These are phyloP conservation scores for Leptopilina myrica DNA, from an alignment of 2,888 invertebrate species.

Conservation along the genomic window DNA sequence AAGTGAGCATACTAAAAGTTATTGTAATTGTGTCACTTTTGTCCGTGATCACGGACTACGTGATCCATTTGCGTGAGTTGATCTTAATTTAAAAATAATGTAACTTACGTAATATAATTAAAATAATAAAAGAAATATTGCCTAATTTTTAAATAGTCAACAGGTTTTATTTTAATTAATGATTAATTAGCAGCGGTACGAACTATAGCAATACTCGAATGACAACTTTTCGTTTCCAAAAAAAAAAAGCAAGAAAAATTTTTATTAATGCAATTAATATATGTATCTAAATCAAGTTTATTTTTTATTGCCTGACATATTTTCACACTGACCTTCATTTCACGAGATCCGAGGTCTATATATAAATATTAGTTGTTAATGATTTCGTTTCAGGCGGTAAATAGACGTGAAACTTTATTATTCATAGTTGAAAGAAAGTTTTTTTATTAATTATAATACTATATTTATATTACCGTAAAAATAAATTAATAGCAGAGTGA, in stretches of 20 bases:
- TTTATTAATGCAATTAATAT: constrained; percentile 1
- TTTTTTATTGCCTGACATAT: constrained; percentile 36
- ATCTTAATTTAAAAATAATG: constrained; percentile 7
- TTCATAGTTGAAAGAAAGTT: no score
- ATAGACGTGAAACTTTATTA: background rate
- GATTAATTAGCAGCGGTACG: background rate
- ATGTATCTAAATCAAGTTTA: constrained; percentile 14
- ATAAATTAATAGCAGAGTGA: no score
- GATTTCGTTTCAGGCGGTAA: background rate
- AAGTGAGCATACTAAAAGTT: background rate
- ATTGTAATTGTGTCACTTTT: background rate
- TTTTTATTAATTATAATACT: no score
- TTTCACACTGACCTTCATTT: constrained; percentile 29
- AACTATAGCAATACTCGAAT: background rate
- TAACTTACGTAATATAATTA: no score
- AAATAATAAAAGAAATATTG: background rate
- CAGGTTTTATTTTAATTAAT: no score
- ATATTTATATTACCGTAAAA: no score
- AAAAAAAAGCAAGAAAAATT: background rate
- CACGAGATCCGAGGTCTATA: constrained; percentile 11
- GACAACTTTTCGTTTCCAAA: background rate
- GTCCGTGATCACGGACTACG: background rate
- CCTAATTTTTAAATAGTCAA: background rate
- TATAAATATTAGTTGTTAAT: background rate
- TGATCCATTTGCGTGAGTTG: background rate